Evolutionary conservation across 1,140 invertebrate species (phyloP).

Genomic region (Pomacea maculata): DNA sequence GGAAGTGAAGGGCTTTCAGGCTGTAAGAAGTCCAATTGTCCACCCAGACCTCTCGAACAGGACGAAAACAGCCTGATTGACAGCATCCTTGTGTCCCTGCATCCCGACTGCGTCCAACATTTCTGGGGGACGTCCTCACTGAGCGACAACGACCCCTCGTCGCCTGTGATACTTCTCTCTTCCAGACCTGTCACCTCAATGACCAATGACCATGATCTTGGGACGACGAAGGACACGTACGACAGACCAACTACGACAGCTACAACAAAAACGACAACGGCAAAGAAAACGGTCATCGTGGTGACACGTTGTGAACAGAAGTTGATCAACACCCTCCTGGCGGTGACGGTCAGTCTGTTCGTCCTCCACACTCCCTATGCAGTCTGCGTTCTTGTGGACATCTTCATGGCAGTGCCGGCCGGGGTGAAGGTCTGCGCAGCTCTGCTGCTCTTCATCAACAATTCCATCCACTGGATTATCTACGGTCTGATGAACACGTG

Average conservation of each 20-base stretch:
- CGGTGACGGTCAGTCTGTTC: not conserved
- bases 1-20: no score
- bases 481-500: slow-evolving; percentile 3
- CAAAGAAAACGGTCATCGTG: not conserved
- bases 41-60: no score
- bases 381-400: not conserved
- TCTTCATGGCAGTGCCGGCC: not conserved
- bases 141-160: no score
- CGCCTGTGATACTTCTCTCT: no score
- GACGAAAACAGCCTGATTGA: no score
- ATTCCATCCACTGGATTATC: slow-evolving; percentile 1
- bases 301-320: not conserved
- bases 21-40: no score
- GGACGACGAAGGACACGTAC: not conserved
- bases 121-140: no score
- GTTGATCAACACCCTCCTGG: not conserved
- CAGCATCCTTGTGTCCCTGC: no score
- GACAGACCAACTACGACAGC: not conserved
- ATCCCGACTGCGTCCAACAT: no score
- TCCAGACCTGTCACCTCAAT: no score
- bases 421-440: not conserved
- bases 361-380: not conserved
- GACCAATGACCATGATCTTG: not conserved
- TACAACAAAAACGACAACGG: not conserved
- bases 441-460: not conserved